Base-by-base conservation (phyloP, 1,140 invertebrate species). In the Papilio polytes region DNA sequence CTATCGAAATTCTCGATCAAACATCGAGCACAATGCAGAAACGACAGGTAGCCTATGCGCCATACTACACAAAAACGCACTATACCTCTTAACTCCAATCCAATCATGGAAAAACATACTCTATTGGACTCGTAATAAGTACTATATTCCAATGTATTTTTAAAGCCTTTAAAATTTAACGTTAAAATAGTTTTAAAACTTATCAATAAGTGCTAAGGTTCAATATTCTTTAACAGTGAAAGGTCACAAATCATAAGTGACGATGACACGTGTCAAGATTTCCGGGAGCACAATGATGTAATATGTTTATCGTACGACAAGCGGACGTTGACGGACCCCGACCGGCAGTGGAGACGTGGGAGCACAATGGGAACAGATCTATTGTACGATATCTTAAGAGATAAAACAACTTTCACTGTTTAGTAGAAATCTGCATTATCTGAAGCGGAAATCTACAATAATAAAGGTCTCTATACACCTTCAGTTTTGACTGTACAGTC, bases 201-300 rank as follows among this genome's bases (percentile, higher is more conserved):
- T 41, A 41, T 41, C 6, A 6, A 6, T 8, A 18, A 12, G 53
- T 9, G 3, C 26, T 81, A 89, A 31, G 41, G 80, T 88, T 83
- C 18, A 82, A 84, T 84, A 36, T 87, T 4, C 44, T 48, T 44
- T 82, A 56, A 74, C 36, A 10, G 73, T 12, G n/a, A 1, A 53
- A 12, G 22, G 80, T 80, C 82, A 92, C 89, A 90, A 90, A 90
- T 92, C 87, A 88, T 86, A 84, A 80, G 84, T 86, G 86, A 89
- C 85, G 87, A 89, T 91, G 91, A 92, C 90, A 91, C 89, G 90
- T 89, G 90, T 91, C 90, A 91, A 86, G 85, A 88, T 83, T 84
- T 83, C 84, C 89, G 87, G 90, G 89, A 94, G 91, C 92, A 92
- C 92, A 91, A 84, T 91, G 91, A 91, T 88, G 89, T 90, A 93